Base-by-base conservation (phyloP, 2,888 invertebrate species). In the Spialia ferax region DNA sequence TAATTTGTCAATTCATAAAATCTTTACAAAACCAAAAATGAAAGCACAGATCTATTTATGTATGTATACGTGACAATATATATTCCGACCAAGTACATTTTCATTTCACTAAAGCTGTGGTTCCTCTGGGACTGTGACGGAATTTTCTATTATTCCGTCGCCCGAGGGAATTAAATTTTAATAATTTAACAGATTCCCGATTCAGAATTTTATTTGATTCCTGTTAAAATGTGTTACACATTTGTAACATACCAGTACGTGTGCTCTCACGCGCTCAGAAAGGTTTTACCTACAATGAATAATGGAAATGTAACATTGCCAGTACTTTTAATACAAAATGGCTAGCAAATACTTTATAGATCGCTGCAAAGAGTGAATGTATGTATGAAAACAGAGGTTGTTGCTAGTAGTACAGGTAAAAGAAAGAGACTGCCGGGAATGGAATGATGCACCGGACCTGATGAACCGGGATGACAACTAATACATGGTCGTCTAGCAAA, bases 121-220 rank as follows among this genome's bases (percentile, higher is more conserved):
- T 45, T 59, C 10, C 60, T 23, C 48, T n/a, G 45, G 13, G 38
- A 4, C n/a, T n/a, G n/a, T n/a, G n/a, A n/a, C n/a, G 61, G 8
- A 50, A n/a, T 61, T 61, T 61, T 61, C 61, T 32, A 50, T 35
- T 61, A 61, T 61, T 61, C 18, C 32, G 50, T n/a, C 32, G 13
- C 50, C 50, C n/a, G 26, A 32, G 61, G 61, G 61, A 50, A 61
- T 61, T 61, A 61, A 61, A 50, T 61, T 61, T 61, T 61, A 50
- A 61, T 61, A 61, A 50, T 61, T 32, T 48, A 61, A 32, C 61
- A 61, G 61, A 61, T 22, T 35, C 32, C 48, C 23, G 13, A 32
- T 61, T 50, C 32, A 22, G 29, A 11, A 48, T 29, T 60, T 48
- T 60, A 45, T 60, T 48, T 22, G 18, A 38, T 57, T 55, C 18